phyloP scores from a whole-genome alignment of 1,140 invertebrate genomes.

The Diabrotica undecimpunctata region DNA sequence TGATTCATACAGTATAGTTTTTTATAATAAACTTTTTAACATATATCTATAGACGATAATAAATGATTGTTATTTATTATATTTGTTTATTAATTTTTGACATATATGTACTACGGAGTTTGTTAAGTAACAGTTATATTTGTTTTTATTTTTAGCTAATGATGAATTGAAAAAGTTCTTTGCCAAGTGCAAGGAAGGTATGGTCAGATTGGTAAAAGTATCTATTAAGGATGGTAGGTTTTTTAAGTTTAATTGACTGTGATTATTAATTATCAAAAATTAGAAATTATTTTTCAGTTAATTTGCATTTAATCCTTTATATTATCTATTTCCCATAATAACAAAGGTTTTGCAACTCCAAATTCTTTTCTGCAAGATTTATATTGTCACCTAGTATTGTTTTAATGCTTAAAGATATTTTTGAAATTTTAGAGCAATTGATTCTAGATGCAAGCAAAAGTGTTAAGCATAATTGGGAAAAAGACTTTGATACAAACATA shows the following conservation, averaged over 20 bases:
- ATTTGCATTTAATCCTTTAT: too few relatives aligned
- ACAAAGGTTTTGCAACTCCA: neutral
- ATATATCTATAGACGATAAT: too few relatives aligned
- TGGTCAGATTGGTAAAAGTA: constrained; percentile 76
- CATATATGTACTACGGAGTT: too few relatives aligned
- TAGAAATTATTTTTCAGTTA: constrained; percentile 22
- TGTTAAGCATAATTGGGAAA: constrained; percentile 75
- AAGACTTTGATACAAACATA: constrained; percentile 83
- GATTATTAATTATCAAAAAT: too few relatives aligned
- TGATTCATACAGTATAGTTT: too few relatives aligned
- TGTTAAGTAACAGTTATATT: constrained; percentile 15
- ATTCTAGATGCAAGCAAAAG: constrained; percentile 63
- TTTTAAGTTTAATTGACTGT: neutral
- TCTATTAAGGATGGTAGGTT: constrained; percentile 80
- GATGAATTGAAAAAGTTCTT: constrained; percentile 76
- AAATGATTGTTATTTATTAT: too few relatives aligned
- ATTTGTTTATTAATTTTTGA: too few relatives aligned
- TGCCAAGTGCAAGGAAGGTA: constrained; percentile 76
- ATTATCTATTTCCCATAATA: constrained; percentile 14
- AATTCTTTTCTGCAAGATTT: constrained; percentile 6
- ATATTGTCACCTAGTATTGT: too few relatives aligned
- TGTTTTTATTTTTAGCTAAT: constrained; percentile 65
- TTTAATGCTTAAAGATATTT: too few relatives aligned
- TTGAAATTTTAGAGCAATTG: constrained; percentile 66
- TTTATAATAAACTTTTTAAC: too few relatives aligned